These are phyloP conservation scores for Malacosoma neustria DNA, from an alignment of 2,888 invertebrate species.

Conservation along the genomic window DNA sequence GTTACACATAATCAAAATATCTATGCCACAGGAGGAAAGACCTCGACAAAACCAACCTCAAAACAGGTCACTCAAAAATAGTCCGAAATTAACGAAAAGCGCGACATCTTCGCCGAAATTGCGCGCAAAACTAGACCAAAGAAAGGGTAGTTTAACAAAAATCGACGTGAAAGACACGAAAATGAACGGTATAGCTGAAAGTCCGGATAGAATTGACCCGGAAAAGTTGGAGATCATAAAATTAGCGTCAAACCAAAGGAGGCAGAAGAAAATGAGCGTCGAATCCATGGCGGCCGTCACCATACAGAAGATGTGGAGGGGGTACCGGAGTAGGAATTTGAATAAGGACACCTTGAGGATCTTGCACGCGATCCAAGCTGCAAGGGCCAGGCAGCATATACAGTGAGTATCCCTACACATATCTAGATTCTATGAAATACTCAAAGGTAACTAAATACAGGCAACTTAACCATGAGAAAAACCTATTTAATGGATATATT, in stretches of 20 bases:
- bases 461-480: too few relatives aligned
- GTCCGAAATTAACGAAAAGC: slow-evolving; percentile 59
- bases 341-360: slow-evolving; percentile 79
- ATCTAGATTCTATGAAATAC: too few relatives aligned
- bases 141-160: slow-evolving; percentile 54
- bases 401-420: slow-evolving; percentile 71
- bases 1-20: too few relatives aligned
- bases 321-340: slow-evolving; percentile 84
- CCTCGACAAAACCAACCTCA: slow-evolving; percentile 17
- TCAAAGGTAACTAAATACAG: too few relatives aligned
- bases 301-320: slow-evolving; percentile 91
- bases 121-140: slow-evolving; percentile 50
- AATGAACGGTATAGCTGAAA: slow-evolving; percentile 39
- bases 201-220: slow-evolving; percentile 34
- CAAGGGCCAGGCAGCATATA: slow-evolving; percentile 87
- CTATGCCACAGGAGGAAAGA: slow-evolving; percentile 43
- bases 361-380: slow-evolving; percentile 81
- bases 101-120: slow-evolving; percentile 64
- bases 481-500: too few relatives aligned
- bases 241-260: slow-evolving; percentile 52
- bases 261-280: slow-evolving; percentile 53
- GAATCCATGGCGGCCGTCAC: slow-evolving; percentile 79
- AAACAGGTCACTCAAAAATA: slow-evolving; percentile 28
- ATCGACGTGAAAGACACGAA: slow-evolving; percentile 36
- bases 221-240: slow-evolving; percentile 50